Evolutionary conservation across 2,888 invertebrate species (phyloP), one percentile per base, ranked within the genome.

Genomic region (Anodontia alba): DNA sequence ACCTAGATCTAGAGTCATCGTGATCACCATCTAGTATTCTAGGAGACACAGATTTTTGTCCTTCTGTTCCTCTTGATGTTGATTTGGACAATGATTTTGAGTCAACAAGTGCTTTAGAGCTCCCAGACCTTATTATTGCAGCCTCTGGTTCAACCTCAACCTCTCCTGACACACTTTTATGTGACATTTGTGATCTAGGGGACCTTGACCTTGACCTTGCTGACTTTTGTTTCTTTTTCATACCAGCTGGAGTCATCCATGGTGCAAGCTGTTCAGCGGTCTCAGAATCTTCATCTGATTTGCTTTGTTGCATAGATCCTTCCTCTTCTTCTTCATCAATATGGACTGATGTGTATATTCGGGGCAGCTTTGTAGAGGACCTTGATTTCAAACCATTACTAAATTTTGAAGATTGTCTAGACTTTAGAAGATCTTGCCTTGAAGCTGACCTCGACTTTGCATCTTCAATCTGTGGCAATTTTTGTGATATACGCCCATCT

Each of bases 381-480:
- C 54, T 54, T 23, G 54, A 54, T 26, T 54, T 54, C 26, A 29
- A 20, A 20, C 54, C 54, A 54, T 5, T 54, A 15, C 8, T 74
- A 29, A 66, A 46, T 57, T 75, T 73, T 17, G 84, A 77, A 10
- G 84, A 84, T 57, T 77, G 54, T 72, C 84, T 81, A 33, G 84
- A 81, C 73, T 67, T 42, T 31, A 79, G 33, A 5, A 38, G 38
- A 12, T 36, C 62, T 42, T 84, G 54, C 3, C 54, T 26, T 29
- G 54, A 54, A 26, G 29, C 54, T 26, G 54, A 54, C 54, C 54
- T 54, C 26, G 54, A 54, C 29, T 15, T 54, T 12, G 7, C 23
- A 12, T 54, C 54, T 54, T 54, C 26, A 29, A 29, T 54, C 20
- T 29, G 8, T 20, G 54, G 54, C 26, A 54, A 54, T 29, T 29